These are phyloP conservation scores for Amazona guildingii DNA, from an alignment of 2,113 vertebrate genomes.

Conservation along the genomic window DNA sequence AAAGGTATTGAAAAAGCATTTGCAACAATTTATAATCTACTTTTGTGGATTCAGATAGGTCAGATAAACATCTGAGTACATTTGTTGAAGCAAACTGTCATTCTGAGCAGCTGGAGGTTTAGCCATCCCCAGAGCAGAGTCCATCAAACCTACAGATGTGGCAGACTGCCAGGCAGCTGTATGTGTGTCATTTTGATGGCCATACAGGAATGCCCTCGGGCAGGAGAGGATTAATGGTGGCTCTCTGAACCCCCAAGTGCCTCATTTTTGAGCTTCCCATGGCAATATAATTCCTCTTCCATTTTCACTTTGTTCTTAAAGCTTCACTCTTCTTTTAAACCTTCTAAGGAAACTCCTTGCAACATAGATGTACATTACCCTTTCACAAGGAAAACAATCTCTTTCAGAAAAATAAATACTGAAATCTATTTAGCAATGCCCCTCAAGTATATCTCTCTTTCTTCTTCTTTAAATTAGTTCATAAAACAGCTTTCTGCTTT, in stretches of 20 bases:
- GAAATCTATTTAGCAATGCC: conserved; percentile 39
- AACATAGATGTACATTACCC: background rate
- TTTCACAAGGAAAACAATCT: background rate
- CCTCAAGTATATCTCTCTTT: conserved; percentile 49
- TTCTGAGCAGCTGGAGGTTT: conserved; percentile 15
- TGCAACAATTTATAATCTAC: background rate
- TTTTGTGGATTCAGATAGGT: background rate
- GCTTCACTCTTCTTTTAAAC: conserved; percentile 57
- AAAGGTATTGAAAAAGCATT: background rate
- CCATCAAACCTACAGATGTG: background rate
- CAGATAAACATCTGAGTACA: background rate
- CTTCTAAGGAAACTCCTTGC: conserved; percentile 17
- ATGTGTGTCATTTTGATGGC: conserved; percentile 32
- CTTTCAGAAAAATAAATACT: conserved; percentile 11
- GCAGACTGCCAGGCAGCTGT: conserved; percentile 14
- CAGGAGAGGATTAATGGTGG: conserved; percentile 39
- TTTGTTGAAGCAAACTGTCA: conserved; percentile 7
- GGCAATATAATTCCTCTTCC: conserved; percentile 37
- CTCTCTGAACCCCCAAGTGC: conserved; percentile 33
- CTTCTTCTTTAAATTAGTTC: conserved; percentile 68
- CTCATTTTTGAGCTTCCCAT: conserved; percentile 35
- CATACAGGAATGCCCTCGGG: conserved; percentile 10
- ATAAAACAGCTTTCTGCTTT: conserved; percentile 54
- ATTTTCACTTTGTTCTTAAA: conserved; percentile 60
- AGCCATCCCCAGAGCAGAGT: conserved; percentile 35